phyloP scores from a whole-genome alignment of 2,113 vertebrate species.

The Ceratotherium simum region DNA sequence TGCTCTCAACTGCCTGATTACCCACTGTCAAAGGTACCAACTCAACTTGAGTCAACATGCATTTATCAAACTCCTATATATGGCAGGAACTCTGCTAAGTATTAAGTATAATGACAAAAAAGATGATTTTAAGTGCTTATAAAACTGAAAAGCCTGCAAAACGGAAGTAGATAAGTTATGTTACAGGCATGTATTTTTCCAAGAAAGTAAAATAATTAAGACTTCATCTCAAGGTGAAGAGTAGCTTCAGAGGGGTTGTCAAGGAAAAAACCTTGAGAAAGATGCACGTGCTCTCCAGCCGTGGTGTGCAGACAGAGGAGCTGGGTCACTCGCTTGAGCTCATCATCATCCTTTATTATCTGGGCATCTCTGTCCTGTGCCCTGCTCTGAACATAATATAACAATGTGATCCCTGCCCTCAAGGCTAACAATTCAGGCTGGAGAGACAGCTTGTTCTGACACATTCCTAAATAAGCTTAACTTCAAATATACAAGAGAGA shows the following conservation, averaged over 20 bases:
- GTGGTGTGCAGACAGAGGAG: neutral
- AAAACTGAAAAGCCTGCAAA: slow-evolving; percentile 11
- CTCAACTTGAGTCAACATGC: neutral
- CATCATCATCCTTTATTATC: slow-evolving; percentile 30
- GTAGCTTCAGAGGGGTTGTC: neutral
- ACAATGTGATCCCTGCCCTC: slow-evolving; percentile 42
- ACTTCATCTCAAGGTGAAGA: neutral
- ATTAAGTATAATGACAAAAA: slow-evolving; percentile 37
- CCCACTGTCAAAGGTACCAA: neutral
- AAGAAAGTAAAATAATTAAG: slow-evolving; percentile 31
- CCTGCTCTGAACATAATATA: slow-evolving; percentile 53
- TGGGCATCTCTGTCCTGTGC: slow-evolving; percentile 29
- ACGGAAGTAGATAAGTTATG: neutral
- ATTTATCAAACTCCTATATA: slow-evolving; percentile 18
- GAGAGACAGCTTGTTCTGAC: slow-evolving; percentile 73
- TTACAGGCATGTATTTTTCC: neutral
- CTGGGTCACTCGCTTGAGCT: neutral
- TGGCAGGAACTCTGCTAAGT: neutral
- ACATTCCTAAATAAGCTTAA: slow-evolving; percentile 79
- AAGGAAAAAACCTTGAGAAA: slow-evolving; percentile 25
- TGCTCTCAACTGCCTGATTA: slow-evolving; percentile 16
- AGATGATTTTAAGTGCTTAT: slow-evolving; percentile 12
- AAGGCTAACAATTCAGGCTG: slow-evolving; percentile 69
- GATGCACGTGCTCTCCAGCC: neutral
- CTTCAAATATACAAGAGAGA: slow-evolving; percentile 69